Conservation (phyloP, 2,888 invertebrate species). For the Elaeidobius kamerunicus region DNA sequence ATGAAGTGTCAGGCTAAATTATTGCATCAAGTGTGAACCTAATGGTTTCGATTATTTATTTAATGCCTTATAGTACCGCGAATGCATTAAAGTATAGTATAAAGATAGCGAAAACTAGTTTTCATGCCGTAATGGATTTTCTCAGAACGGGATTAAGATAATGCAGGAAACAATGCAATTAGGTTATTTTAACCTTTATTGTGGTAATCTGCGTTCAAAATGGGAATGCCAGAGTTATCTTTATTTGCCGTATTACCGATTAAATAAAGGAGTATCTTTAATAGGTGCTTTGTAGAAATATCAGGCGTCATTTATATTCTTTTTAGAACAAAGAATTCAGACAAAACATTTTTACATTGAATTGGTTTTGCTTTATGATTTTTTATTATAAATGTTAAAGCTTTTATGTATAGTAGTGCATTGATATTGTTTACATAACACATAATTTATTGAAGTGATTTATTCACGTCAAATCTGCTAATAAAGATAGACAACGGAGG, state of each 20-base stretch:
- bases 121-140: constrained; percentile 14
- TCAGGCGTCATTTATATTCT: too few species aligned
- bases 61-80: neutral
- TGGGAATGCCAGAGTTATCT: constrained; percentile 6
- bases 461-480: too few species aligned
- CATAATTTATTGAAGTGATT: too few species aligned
- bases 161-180: constrained; percentile 13
- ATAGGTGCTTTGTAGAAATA: too few species aligned
- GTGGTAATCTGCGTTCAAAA: constrained; percentile 1
- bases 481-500: too few species aligned
- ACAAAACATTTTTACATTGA: too few species aligned
- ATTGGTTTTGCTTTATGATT: too few species aligned
- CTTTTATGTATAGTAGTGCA: too few species aligned
- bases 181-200: constrained; percentile 10
- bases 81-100: constrained; percentile 11
- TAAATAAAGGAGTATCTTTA: neutral
- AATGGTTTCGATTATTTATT: constrained; percentile 11
- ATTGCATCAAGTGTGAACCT: constrained; percentile 4
- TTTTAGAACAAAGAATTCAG: too few species aligned
- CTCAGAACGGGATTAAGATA: constrained; percentile 16
- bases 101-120: constrained; percentile 13
- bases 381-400: too few species aligned
- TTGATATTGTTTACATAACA: too few species aligned
- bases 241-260: constrained; percentile 1
- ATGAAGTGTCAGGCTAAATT: constrained; percentile 8